A percentile compares a stretch with the other conserved stretches of the same genome.
Evolutionary conservation across 2,888 invertebrate species (phyloP).

Genomic region (Microplitis manilae): DNA sequence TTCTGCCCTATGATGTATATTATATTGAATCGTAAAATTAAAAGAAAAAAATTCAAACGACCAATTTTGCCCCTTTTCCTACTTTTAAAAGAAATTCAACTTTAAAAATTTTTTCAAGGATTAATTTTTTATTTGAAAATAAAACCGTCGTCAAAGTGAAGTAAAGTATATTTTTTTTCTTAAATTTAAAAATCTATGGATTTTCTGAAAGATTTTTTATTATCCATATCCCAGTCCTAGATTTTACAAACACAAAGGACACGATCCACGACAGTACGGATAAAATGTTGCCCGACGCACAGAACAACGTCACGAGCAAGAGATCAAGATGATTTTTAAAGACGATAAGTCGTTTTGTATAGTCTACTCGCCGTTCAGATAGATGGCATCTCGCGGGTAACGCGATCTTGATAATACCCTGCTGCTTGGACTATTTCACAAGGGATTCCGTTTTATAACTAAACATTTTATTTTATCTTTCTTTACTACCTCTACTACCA

Average conservation of each 20-base stretch:
- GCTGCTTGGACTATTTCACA: neutral
- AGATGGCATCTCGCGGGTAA: neutral
- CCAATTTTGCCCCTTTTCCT: too few species aligned
- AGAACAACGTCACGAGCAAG: neutral
- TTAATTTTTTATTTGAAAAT: too few species aligned
- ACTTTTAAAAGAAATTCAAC: too few species aligned
- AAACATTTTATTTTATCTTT: neutral
- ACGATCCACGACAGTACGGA: neutral
- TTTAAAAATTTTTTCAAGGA: too few species aligned
- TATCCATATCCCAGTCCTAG: neutral
- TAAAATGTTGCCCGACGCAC: neutral
- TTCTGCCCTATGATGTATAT: too few species aligned
- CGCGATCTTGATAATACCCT: neutral
- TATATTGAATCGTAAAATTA: too few species aligned
- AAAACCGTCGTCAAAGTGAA: too few species aligned
- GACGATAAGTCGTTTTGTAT: slow-evolving; percentile 1
- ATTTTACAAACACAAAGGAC: neutral
- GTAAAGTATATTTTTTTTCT: too few species aligned
- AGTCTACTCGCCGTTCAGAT: too few species aligned
- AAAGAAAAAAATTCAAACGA: too few species aligned
- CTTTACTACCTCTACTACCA: neutral
- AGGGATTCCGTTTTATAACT: neutral
- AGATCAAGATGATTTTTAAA: neutral
- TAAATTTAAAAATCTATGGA: too few species aligned
- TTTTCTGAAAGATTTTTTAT: neutral